A percentile compares a stretch with the other conserved stretches of the same genome.
Evolutionary conservation across 2,113 vertebrate species (phyloP).

Genomic region (Macquaria australasica): DNA sequence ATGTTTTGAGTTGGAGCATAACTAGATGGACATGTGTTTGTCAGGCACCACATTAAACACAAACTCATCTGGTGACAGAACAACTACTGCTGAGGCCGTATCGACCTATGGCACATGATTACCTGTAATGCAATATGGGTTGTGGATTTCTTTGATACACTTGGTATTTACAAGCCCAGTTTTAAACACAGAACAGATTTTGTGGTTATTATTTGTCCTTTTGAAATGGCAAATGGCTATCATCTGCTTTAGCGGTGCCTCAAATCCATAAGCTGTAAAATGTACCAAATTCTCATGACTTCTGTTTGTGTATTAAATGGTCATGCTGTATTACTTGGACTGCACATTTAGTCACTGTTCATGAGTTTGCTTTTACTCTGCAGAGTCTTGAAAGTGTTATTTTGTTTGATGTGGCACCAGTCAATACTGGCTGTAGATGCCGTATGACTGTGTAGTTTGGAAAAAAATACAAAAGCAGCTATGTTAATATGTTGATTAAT

Average conservation of each 20-base stretch:
- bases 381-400: constrained; percentile 38
- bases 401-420: constrained; percentile 21
- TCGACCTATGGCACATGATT: background rate
- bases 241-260: constrained; percentile 18
- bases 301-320: constrained; percentile 13
- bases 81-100: constrained; percentile 4
- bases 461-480: constrained; percentile 14
- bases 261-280: constrained; percentile 36
- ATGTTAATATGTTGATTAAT: constrained; percentile 5
- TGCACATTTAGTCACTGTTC: constrained; percentile 32
- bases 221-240: constrained; percentile 3
- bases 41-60: background rate
- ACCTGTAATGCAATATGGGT: constrained; percentile 6
- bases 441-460: constrained; percentile 5
- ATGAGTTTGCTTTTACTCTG: constrained; percentile 39
- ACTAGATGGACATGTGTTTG: background rate
- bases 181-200: constrained; percentile 33
- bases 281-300: constrained; percentile 1
- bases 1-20: constrained; percentile 14
- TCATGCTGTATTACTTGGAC: constrained; percentile 4
- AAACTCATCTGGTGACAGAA: constrained; percentile 7
- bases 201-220: background rate
- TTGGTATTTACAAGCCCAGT: constrained; percentile 16
- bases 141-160: constrained; percentile 5
- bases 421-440: constrained; percentile 5